A percentile compares a stretch with the other conserved stretches of the same genome.
Conservation (phyloP, 2,797 vertebrate genomes). For the Diglossa cyanea region DNA sequence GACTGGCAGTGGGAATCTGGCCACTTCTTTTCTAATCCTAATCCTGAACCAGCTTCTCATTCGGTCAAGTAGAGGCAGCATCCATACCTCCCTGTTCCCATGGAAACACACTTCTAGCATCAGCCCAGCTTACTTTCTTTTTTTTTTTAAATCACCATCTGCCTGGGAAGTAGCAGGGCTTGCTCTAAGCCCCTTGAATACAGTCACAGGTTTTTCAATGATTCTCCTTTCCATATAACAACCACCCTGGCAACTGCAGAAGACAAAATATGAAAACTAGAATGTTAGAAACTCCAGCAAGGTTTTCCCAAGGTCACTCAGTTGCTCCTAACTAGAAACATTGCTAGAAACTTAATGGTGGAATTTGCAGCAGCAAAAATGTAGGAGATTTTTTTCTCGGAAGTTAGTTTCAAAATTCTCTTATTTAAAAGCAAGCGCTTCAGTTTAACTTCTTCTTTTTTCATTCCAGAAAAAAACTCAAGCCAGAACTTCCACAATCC, state of each 20-base stretch:
- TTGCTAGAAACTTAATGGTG: background rate
- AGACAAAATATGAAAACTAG: background rate
- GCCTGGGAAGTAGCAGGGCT: conserved; percentile 55
- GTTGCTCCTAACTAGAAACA: background rate
- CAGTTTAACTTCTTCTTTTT: background rate
- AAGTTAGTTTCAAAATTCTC: background rate
- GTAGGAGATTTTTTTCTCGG: background rate
- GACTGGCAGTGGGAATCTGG: background rate
- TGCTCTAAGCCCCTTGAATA: conserved; percentile 12
- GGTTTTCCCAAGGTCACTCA: background rate
- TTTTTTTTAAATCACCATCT: conserved; percentile 69
- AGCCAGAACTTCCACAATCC: background rate
- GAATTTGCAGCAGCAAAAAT: background rate
- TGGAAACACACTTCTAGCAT: conserved; percentile 72
- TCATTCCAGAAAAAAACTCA: background rate
- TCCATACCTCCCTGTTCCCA: conserved; percentile 72
- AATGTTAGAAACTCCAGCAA: background rate
- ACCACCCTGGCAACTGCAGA: background rate
- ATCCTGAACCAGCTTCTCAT: conserved; percentile 45
- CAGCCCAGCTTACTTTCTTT: conserved; percentile 60
- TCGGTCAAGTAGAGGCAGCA: conserved; percentile 50
- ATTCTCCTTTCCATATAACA: background rate
- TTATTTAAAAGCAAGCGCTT: background rate
- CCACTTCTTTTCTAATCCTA: conserved; percentile 40
- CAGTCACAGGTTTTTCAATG: background rate